These are phyloP conservation scores for Lasioglossum leucozonium DNA, from an alignment of 2,888 invertebrate genomes.

Conservation along the genomic window DNA sequence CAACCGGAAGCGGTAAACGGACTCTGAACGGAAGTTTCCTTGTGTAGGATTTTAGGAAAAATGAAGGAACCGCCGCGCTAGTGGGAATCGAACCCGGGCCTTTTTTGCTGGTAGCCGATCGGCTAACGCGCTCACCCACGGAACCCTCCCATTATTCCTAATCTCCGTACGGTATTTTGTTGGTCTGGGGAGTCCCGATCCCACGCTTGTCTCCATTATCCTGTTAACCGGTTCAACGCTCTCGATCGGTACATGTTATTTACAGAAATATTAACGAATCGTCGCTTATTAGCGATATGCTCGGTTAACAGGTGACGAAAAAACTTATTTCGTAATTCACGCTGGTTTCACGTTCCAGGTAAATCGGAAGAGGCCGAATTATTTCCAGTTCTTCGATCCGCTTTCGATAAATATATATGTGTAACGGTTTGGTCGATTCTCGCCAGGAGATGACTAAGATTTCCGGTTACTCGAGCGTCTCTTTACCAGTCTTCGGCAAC, in stretches of 20 bases:
- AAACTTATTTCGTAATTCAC: neutral
- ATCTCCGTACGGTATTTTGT: no score
- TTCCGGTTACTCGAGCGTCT: slow-evolving; percentile 85
- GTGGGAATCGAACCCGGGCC: no score
- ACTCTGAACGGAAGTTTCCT: slow-evolving; percentile 4
- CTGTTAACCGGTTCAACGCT: neutral
- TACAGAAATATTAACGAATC: neutral
- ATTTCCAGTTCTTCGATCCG: slow-evolving; percentile 1
- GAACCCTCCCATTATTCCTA: no score
- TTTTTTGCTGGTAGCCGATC: no score
- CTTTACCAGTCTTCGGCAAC: slow-evolving; percentile 91
- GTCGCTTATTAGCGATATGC: neutral
- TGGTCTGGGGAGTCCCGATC: no score
- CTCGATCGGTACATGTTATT: neutral
- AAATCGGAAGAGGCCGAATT: neutral
- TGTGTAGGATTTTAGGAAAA: no score
- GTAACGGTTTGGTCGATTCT: slow-evolving; percentile 13
- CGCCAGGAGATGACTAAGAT: neutral
- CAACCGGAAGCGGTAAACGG: slow-evolving; percentile 9
- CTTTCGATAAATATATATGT: neutral
- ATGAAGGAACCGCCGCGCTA: no score
- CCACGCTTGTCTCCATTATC: no score
- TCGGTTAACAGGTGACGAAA: neutral
- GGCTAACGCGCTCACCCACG: no score
- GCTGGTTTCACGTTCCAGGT: neutral